Conservation (phyloP, 2,113 vertebrate genomes). For the Theropithecus gelada region DNA sequence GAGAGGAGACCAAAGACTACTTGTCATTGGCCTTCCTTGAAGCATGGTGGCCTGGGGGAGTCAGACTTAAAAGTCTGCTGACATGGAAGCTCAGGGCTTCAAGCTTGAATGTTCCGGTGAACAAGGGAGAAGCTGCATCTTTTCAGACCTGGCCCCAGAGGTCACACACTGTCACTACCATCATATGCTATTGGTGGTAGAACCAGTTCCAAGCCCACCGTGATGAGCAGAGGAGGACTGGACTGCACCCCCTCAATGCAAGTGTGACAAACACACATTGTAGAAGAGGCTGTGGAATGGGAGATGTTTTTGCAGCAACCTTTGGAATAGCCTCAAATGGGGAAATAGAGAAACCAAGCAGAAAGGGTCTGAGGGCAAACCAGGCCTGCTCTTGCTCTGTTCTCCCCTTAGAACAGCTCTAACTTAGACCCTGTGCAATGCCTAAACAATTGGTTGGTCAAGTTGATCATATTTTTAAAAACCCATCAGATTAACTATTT, state of each 20-base stretch:
- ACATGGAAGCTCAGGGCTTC: not conserved
- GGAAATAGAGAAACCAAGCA: not conserved
- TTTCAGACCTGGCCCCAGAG: not conserved
- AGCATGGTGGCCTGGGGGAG: not conserved
- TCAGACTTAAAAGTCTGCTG: not conserved
- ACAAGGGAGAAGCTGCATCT: not conserved
- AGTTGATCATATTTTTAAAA: not conserved
- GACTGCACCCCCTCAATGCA: not conserved
- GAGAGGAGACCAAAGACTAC: not conserved
- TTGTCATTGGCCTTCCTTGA: not conserved
- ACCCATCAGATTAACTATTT: not conserved
- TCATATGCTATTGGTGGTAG: not conserved
- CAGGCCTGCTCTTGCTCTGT: accelerated
- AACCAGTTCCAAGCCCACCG: not conserved
- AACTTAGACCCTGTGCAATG: not conserved
- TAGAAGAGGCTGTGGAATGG: not conserved
- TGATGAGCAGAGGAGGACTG: not conserved
- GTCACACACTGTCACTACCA: not conserved
- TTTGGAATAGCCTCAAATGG: not conserved
- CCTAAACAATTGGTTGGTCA: not conserved
- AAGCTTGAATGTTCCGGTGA: not conserved
- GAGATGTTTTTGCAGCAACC: not conserved
- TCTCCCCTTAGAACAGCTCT: not conserved
- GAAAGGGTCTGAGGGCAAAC: not conserved
- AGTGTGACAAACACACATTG: not conserved